A percentile compares a stretch with the other conserved stretches of the same genome.
These are phyloP conservation scores for Xylota sylvarum DNA, from an alignment of 2,888 invertebrate genomes.

Conservation along the genomic window DNA sequence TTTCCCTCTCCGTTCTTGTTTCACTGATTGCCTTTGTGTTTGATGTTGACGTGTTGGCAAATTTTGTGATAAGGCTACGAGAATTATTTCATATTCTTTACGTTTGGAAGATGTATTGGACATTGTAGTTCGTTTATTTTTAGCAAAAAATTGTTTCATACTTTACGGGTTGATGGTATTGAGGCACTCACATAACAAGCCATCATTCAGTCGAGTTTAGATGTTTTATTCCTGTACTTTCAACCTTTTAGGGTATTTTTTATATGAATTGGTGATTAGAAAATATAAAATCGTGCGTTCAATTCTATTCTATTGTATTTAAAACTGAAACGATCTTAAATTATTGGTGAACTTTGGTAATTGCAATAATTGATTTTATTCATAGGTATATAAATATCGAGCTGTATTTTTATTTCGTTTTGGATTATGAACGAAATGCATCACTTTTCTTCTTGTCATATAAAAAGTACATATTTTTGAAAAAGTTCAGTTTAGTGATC, in stretches of 20 bases:
- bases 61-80: conserved; percentile 63
- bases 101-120: conserved; percentile 13
- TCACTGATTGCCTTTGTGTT: conserved; percentile 56
- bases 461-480: too few relatives aligned
- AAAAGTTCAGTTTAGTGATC: too few relatives aligned
- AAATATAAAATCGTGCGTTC: neutral
- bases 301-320: neutral
- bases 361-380: too few relatives aligned
- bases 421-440: too few relatives aligned
- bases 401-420: too few relatives aligned
- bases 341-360: too few relatives aligned
- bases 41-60: conserved; percentile 72
- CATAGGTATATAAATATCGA: too few relatives aligned
- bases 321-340: too few relatives aligned
- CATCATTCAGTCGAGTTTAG: conserved; percentile 6
- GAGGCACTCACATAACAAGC: neutral
- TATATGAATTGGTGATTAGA: conserved; percentile 19
- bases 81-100: conserved; percentile 27
- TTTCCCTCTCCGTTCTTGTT: conserved; percentile 44
- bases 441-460: too few relatives aligned
- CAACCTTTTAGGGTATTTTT: neutral
- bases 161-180: neutral
- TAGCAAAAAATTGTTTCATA: neutral
- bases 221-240: neutral
- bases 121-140: conserved; percentile 23